These are phyloP conservation scores for Podargus strigoides DNA, from an alignment of 2,797 vertebrate genomes.

Conservation along the genomic window DNA sequence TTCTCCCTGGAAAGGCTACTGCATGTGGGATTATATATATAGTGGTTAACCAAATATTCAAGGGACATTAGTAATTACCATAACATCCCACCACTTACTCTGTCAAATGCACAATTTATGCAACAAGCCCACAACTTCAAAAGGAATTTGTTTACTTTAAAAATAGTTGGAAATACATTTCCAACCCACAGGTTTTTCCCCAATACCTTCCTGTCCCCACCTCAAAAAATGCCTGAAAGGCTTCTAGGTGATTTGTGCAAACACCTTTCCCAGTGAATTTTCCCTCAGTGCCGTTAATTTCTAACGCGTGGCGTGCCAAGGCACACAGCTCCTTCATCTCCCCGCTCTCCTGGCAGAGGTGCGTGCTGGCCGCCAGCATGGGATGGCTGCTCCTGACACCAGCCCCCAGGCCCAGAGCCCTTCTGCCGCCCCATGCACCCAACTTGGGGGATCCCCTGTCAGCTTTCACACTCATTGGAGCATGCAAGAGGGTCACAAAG, in stretches of 20 bases:
- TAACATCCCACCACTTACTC: constrained; percentile 63
- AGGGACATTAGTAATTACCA: constrained; percentile 71
- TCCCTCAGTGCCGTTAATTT: neutral
- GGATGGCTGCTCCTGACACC: neutral
- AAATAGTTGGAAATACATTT: constrained; percentile 66
- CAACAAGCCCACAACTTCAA: constrained; percentile 62
- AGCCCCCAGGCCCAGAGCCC: neutral
- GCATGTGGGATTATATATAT: constrained; percentile 62
- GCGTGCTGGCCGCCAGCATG: fast-evolving
- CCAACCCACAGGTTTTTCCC: constrained; percentile 55
- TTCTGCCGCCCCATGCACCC: neutral
- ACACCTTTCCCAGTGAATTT: constrained; percentile 19
- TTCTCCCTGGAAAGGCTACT: constrained; percentile 68
- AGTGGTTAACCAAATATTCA: constrained; percentile 72
- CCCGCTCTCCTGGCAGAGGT: neutral
- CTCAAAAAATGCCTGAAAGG: constrained; percentile 57
- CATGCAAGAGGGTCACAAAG: neutral
- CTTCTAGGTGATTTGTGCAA: constrained; percentile 38
- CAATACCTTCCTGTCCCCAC: constrained; percentile 32
- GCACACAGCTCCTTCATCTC: neutral
- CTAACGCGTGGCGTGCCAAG: fast-evolving
- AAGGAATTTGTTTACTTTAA: constrained; percentile 61
- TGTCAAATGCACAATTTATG: constrained; percentile 69
- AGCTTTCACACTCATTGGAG: neutral
- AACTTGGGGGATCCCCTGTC: neutral